Base-by-base conservation (phyloP, 2,113 vertebrate species). In the Corythaeola cristata region DNA sequence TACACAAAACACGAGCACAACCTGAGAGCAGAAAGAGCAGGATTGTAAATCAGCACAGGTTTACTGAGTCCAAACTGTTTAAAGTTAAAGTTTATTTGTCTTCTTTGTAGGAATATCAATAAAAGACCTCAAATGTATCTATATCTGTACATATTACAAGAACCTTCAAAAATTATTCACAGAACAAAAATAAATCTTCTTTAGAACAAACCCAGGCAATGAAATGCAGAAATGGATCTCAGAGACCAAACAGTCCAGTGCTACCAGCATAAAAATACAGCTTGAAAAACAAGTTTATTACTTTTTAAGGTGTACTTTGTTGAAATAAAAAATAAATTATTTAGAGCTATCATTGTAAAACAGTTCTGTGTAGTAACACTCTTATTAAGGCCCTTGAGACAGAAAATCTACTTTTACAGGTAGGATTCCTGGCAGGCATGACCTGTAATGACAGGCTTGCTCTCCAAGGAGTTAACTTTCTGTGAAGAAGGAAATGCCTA, bases 131-230 rank as follows among this genome's bases (percentile, higher is more conserved):
- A 98, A 98, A 98, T 85, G 93, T 98, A 98, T 98, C 98, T 98
- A 79, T 98, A 98, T 98, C 98, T 98, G 98, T 98, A 98, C 98
- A 98, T 98, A 97, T 98, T 98, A 98, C 98, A 98, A 98, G 98
- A 98, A 98, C 97, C 67, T 86, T 98, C 98, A 97, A 98, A 98
- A 98, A 98, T 98, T 98, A 98, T 98, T 98, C 98, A 98, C 98
- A 98, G 97, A 98, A 98, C 98, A 98, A 98, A 98, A 98, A 98
- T 98, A 98, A 98, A 98, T 98, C 97, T 98, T 98, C 97, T 98
- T 98, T 98, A 98, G 97, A 98, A 98, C 96, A 98, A 98, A 98
- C 97, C 97, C 97, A 98, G 97, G 97, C 98, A 98, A 98, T 98
- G 98, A 98, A 98, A 98, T 98, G 98, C 96, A 97, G 98, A 97